Percentiles rank a stretch among this genome's conserved stretches.
These are phyloP conservation scores for Tineola bisselliella DNA, from an alignment of 2,888 invertebrate species.

Conservation along the genomic window DNA sequence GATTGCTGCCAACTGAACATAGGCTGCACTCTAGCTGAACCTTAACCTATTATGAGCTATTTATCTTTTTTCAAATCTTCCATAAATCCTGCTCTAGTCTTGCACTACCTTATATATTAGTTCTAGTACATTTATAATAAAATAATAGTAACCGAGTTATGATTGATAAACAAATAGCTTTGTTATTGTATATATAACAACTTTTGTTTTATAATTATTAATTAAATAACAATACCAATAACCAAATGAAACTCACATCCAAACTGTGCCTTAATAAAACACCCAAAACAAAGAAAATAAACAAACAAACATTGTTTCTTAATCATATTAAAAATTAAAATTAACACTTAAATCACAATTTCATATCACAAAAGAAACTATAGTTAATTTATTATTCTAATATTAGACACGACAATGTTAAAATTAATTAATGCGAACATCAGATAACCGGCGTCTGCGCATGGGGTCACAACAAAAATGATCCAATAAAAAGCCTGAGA, in stretches of 20 bases:
- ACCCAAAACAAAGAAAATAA: conserved; percentile 33
- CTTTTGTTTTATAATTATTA: too few species aligned
- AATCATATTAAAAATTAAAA: conserved; percentile 7
- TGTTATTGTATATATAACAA: too few species aligned
- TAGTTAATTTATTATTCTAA: conserved; percentile 1
- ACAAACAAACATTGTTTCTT: conserved; percentile 25
- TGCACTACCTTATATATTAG: too few species aligned
- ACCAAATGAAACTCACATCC: conserved; percentile 43
- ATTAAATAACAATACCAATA: too few species aligned
- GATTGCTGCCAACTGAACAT: too few species aligned
- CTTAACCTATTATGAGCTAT: too few species aligned
- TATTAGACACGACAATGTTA: not conserved
- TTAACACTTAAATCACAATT: not conserved
- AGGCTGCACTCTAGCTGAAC: too few species aligned
- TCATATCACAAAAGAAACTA: not conserved
- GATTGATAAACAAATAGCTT: too few species aligned
- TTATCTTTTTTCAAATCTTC: too few species aligned
- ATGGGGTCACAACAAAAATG: conserved; percentile 44
- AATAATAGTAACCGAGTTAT: too few species aligned
- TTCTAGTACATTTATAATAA: too few species aligned
- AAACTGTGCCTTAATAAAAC: conserved; percentile 50
- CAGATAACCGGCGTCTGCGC: conserved; percentile 21
- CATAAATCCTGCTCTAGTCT: too few species aligned
- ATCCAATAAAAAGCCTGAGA: conserved; percentile 46
- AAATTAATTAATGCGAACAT: conserved; percentile 3